Percentiles rank a stretch among this genome's conserved stretches.
These are phyloP conservation scores for Siniperca undulata DNA, from an alignment of 2,797 vertebrate species.

Conservation along the genomic window DNA sequence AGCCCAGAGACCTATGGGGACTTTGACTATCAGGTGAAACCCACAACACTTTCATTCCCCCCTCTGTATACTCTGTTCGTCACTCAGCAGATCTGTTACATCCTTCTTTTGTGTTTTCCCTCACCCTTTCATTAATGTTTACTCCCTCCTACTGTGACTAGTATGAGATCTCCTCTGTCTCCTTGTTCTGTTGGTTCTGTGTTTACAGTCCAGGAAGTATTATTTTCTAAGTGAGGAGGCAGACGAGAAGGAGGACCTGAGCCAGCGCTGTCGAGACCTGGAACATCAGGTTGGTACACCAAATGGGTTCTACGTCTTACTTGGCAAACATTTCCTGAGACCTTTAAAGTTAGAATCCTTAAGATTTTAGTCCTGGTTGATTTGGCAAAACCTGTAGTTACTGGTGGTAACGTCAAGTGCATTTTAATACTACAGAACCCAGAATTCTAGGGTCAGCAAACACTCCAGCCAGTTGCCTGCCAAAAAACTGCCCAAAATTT, in stretches of 20 bases:
- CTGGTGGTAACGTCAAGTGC: not conserved
- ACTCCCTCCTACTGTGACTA: slow-evolving; percentile 10
- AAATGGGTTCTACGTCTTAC: not conserved
- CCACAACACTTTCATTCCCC: not conserved
- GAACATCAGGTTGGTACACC: slow-evolving; percentile 89
- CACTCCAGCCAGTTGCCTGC: not conserved
- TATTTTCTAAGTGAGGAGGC: slow-evolving; percentile 93
- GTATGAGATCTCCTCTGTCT: slow-evolving; percentile 31
- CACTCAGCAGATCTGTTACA: slow-evolving; percentile 18
- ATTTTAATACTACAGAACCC: not conserved
- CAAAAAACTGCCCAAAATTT: not conserved
- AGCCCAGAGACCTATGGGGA: slow-evolving; percentile 89
- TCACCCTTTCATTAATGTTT: slow-evolving; percentile 16
- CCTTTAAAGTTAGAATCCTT: slow-evolving; percentile 7
- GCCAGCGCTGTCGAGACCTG: slow-evolving; percentile 88
- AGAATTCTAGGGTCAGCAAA: not conserved
- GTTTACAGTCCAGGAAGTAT: slow-evolving; percentile 91
- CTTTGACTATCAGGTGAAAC: slow-evolving; percentile 91
- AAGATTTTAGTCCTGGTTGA: not conserved
- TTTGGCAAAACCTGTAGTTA: not conserved
- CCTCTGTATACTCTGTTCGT: not conserved
- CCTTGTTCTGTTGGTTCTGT: slow-evolving; percentile 14
- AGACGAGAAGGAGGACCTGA: slow-evolving; percentile 85
- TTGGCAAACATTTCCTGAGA: not conserved
- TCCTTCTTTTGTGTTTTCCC: slow-evolving; percentile 18